Base-by-base conservation (phyloP, 2,797 vertebrate species). In the Alca torda region DNA sequence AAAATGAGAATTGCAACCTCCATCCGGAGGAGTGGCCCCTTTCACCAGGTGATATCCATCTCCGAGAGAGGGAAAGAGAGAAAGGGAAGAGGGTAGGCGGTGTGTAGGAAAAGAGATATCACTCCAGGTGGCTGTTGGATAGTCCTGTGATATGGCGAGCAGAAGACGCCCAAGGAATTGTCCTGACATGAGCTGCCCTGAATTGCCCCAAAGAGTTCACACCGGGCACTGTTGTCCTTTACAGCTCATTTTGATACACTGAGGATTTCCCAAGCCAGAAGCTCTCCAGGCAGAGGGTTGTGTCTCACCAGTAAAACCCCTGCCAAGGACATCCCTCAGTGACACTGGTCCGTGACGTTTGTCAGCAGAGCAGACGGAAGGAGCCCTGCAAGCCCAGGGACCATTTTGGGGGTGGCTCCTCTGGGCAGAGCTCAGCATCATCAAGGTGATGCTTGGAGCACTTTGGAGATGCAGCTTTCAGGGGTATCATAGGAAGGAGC, bases 1-100 rank as follows among this genome's bases (percentile, higher is more conserved):
- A 9, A 79, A 64, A 74, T 67, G 60, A 95, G 94, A 95, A 61
- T 73, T 88, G 89, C 93, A 91, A 24, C 73, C 88, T 91, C 33
- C 83, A 72, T 93, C 89, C 2, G 1, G 83, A 87, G 94, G 94
- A 96, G 91, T 76, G 86, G 81, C 94, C 95, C 95, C 86, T 96
- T 95, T 97, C 90, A 91, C 94, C 92, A 82, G 72, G 4, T 78
- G 91, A 96, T 95, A 96, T 21, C 75, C 84, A 95, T 96, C 95
- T 93, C 13, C 0, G 81, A 84, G 92, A 80, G 86, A 94, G 80
- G 76, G 91, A 75, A 80, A 83, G 70, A 85, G 69, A 83, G 56
- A 33, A 77, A 89, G 61, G 85, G 59, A 84, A 92, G 79, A 92
- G 51, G 87, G 80, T 94, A 87, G 93, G 95, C 13, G 59, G 79